These are phyloP conservation scores for Leucophenga montana DNA, from an alignment of 2,888 invertebrate genomes.

Conservation along the genomic window DNA sequence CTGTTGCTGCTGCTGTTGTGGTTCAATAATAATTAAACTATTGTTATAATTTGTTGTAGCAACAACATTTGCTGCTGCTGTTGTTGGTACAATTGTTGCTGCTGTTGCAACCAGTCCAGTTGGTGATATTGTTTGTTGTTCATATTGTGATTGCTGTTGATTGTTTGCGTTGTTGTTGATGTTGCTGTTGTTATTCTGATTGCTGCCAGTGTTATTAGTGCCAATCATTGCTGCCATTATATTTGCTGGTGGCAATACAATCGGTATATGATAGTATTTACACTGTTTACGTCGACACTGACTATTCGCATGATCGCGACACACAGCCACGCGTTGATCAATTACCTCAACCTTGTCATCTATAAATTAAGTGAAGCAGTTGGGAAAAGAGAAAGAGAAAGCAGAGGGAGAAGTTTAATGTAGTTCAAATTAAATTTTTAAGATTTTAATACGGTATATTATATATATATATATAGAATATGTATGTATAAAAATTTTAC, in stretches of 20 bases:
- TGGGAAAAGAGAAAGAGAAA: slow-evolving; percentile 10
- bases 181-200: slow-evolving; percentile 43
- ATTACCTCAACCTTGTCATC: slow-evolving; percentile 95
- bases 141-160: slow-evolving; percentile 19
- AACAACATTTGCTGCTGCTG: slow-evolving; percentile 40
- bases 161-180: slow-evolving; percentile 38
- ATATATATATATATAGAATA: no score
- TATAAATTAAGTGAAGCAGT: slow-evolving; percentile 72
- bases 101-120: slow-evolving; percentile 37
- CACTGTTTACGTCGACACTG: slow-evolving; percentile 93
- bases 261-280: slow-evolving; percentile 98
- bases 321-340: slow-evolving; percentile 96
- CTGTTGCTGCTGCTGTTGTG: slow-evolving; percentile 60
- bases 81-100: slow-evolving; percentile 40
- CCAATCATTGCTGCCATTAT: slow-evolving; percentile 79
- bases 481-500: not conserved
- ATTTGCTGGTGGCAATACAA: slow-evolving; percentile 88
- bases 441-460: no score
- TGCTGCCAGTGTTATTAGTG: slow-evolving; percentile 53
- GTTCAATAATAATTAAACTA: slow-evolving; percentile 67
- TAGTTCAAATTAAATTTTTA: no score
- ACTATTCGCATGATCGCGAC: slow-evolving; percentile 95
- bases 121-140: slow-evolving; percentile 13
- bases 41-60: slow-evolving; percentile 53
- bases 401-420: not conserved